These are phyloP conservation scores for Mesocentrotus franciscanus DNA, from an alignment of 53 echinoderm and acorn worm genomes.

Conservation along the genomic window DNA sequence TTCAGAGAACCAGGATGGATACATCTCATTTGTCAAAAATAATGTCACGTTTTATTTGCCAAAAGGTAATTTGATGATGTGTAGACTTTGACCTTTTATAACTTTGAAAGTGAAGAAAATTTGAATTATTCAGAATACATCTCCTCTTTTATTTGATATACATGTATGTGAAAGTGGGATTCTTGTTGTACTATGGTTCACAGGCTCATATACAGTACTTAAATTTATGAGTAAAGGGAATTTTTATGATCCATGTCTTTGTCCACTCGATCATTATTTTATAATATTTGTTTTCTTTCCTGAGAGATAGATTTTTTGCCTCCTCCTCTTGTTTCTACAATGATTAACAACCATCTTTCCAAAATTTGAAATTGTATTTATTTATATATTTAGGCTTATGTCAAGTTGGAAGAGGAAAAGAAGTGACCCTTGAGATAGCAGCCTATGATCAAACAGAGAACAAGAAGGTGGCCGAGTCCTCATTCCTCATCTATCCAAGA, in stretches of 20 bases:
- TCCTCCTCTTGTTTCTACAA: too few relatives aligned
- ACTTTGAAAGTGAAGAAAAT: background rate
- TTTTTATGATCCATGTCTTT: too few relatives aligned
- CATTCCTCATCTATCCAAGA: slow-evolving; percentile 57
- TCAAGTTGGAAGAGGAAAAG: slow-evolving; percentile 22
- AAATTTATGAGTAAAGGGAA: too few relatives aligned
- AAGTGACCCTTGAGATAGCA: slow-evolving; percentile 46
- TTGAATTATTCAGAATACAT: background rate
- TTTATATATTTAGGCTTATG: slow-evolving; percentile 33
- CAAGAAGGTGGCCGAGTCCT: background rate
- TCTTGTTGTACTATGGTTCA: too few relatives aligned
- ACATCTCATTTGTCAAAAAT: background rate
- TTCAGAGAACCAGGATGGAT: background rate
- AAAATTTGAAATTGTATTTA: background rate
- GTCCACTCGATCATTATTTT: too few relatives aligned
- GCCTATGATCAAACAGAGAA: slow-evolving; percentile 19
- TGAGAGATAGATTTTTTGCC: too few relatives aligned
- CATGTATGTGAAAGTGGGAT: too few relatives aligned
- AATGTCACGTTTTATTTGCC: slow-evolving; percentile 57
- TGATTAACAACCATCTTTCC: too few relatives aligned
- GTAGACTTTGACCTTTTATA: background rate
- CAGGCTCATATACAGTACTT: too few relatives aligned
- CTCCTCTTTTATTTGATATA: background rate
- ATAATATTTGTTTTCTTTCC: too few relatives aligned
- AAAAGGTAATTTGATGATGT: slow-evolving; percentile 44